A percentile compares a stretch with the other conserved stretches of the same genome.
phyloP scores from a whole-genome alignment of 2,888 invertebrate species.

The Brenthis daphne region DNA sequence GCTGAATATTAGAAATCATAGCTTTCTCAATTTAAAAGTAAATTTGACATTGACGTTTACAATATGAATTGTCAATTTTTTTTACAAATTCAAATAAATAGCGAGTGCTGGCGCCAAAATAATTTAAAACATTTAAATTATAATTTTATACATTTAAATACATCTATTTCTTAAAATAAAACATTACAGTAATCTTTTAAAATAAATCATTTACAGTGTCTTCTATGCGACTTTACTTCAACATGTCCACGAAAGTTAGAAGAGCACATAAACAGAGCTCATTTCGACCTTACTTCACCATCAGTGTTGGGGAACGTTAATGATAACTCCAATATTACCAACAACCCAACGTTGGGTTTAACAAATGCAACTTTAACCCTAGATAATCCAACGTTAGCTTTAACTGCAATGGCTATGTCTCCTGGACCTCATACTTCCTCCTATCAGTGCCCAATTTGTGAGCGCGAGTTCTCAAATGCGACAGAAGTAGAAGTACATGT shows the following conservation, averaged over 20 bases:
- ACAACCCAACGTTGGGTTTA: conserved; percentile 60
- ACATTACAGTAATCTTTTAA: background rate
- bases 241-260: conserved; percentile 88
- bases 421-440: conserved; percentile 74
- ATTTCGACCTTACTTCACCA: conserved; percentile 91
- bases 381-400: conserved; percentile 54
- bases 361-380: conserved; percentile 61
- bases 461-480: conserved; percentile 86
- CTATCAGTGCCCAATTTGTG: conserved; percentile 91
- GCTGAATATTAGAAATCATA: background rate
- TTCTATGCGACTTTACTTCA: conserved; percentile 89
- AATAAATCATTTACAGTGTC: conserved; percentile 80
- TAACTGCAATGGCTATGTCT: conserved; percentile 73
- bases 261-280: conserved; percentile 92
- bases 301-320: conserved; percentile 78
- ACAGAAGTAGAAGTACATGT: conserved; percentile 92
- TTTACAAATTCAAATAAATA: conserved; percentile 2
- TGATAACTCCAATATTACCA: conserved; percentile 54
- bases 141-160: no score
- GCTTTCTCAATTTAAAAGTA: background rate
- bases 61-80: background rate
- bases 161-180: no score
- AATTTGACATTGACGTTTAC: conserved; percentile 15
- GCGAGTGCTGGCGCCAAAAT: conserved; percentile 9
- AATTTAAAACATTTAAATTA: background rate